Base-by-base conservation (phyloP, 2,113 vertebrate species). In the Candoia aspera region DNA sequence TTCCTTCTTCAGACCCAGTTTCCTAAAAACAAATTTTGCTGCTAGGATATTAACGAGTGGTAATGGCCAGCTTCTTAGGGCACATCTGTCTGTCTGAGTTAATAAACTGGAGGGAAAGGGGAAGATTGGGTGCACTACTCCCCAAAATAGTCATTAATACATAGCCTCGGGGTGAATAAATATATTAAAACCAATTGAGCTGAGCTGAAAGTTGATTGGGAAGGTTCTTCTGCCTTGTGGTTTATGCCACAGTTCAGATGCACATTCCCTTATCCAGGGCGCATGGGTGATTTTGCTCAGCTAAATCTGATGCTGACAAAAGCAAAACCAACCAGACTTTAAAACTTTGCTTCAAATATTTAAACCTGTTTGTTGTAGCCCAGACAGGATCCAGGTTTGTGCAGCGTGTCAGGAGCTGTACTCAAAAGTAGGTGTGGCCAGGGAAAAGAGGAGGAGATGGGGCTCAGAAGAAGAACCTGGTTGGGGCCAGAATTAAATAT, bases 121-220 rank as follows among this genome's bases (percentile, higher is more conserved):
- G 60, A 19, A 33, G 9, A 24, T 33, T 9, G 2, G 15, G 57
- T 4, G 85, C 59, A 15, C 42, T 42, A 26, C 17, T 83, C 86
- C 24, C 86, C 64, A 24, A 87, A 88, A 79, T 11, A 79, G 85
- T 46, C 62, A 88, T 91, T 91, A 91, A 87, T 83, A 59, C 62
- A 83, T 53, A 79, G 86, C 86, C 86, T 91, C 24, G 17, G 87
- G 91, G 86, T 57, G 62, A 86, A 91, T 91, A 79, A 87, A 88
- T 79, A 83, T 79, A 88, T 91, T 88, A 46, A 59, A 62, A 21
- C 6, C 26, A 84, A 89, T 8, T 54, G 57, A 26, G 88, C 62
- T 33, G 33, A n/a, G 37, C 17, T n/a, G 90, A 57, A 55, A 91
- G 54, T 62, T 37, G 29, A 21, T 84, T 62, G 46, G 57, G 11